These are phyloP conservation scores for Orussus abietinus DNA, from an alignment of 1,140 invertebrate genomes.

Conservation along the genomic window DNA sequence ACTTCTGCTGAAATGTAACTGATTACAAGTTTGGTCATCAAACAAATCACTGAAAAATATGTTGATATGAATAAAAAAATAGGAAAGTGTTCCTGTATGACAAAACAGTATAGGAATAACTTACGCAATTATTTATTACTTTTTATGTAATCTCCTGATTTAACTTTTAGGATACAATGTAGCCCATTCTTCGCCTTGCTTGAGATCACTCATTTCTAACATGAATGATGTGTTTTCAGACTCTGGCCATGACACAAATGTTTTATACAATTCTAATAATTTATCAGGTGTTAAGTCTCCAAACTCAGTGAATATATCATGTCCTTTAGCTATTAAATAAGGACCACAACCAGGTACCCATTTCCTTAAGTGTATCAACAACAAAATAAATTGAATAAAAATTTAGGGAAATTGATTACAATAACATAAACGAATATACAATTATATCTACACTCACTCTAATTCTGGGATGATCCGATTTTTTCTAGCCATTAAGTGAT, in stretches of 20 bases:
- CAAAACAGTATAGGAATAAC: too few species aligned
- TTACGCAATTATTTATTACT: neutral
- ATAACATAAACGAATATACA: conserved; percentile 4
- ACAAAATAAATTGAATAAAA: conserved; percentile 14
- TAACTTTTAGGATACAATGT: neutral
- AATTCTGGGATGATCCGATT: conserved; percentile 39
- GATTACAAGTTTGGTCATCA: too few species aligned
- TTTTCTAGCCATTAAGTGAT: conserved; percentile 24
- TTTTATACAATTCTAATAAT: conserved; percentile 41
- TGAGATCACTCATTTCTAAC: too few species aligned
- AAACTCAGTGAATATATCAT: conserved; percentile 50
- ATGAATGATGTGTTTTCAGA: conserved; percentile 24
- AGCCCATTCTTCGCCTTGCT: too few species aligned
- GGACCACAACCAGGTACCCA: conserved; percentile 53
- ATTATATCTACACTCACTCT: conserved; percentile 37
- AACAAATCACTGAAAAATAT: too few species aligned
- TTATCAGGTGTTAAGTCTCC: conserved; percentile 38
- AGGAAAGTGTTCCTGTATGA: too few species aligned
- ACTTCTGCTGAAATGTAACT: too few species aligned
- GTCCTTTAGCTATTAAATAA: conserved; percentile 39
- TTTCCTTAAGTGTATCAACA: too few species aligned
- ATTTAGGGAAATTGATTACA: conserved; percentile 3
- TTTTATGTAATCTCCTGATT: neutral
- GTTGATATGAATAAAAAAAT: too few species aligned
- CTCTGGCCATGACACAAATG: conserved; percentile 48